These are phyloP conservation scores for Myiopsitta monachus DNA, from an alignment of 2,113 vertebrate genomes.

Conservation along the genomic window DNA sequence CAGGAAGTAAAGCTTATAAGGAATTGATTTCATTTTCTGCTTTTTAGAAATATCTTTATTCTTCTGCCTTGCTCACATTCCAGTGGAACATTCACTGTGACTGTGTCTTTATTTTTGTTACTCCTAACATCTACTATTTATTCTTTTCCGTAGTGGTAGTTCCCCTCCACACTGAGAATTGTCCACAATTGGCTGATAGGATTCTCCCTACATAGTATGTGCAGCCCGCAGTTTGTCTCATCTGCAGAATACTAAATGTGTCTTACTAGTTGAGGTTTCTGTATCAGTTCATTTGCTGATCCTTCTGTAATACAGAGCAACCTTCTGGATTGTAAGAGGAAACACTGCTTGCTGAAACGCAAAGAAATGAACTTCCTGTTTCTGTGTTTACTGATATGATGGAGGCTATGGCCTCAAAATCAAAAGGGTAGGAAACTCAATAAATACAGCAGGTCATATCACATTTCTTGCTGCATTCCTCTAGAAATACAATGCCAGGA, in stretches of 20 bases:
- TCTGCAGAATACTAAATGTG: neutral
- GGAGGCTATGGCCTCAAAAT: neutral
- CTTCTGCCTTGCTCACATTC: neutral
- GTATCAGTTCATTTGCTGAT: fast-evolving
- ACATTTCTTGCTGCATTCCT: neutral
- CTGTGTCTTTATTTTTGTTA: neutral
- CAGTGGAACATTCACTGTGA: neutral
- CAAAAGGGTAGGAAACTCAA: neutral
- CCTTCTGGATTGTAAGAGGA: neutral
- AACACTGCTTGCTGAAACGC: neutral
- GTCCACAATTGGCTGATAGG: neutral
- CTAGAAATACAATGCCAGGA: neutral
- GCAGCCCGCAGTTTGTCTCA: neutral
- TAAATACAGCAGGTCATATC: neutral
- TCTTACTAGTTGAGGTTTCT: neutral
- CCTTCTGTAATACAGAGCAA: neutral
- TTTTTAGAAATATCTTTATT: neutral
- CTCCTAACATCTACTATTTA: neutral
- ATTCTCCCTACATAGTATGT: neutral
- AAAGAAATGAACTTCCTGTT: neutral
- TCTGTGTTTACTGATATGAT: too few relatives aligned
- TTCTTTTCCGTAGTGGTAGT: neutral
- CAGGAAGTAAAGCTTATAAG: neutral
- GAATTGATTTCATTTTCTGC: neutral
- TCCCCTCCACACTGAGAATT: neutral